These are phyloP conservation scores for Cheilosia scutellata DNA, from an alignment of 2,888 invertebrate genomes.

Conservation along the genomic window DNA sequence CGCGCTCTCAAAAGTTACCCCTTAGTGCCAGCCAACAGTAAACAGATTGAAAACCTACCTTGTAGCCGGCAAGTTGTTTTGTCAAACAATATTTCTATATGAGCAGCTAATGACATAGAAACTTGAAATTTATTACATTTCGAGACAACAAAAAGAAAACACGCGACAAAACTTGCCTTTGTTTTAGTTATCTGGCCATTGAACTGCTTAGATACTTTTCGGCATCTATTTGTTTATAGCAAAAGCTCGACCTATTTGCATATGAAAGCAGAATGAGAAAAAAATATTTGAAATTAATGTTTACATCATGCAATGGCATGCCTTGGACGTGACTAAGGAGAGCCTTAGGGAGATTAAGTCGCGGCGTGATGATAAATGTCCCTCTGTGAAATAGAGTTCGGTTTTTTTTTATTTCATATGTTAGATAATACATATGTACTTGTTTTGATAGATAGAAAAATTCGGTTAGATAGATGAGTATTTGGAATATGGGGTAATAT, in stretches of 20 bases:
- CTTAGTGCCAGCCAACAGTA: no score
- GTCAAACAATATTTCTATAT: slow-evolving; percentile 11
- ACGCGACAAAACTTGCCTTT: slow-evolving; percentile 6
- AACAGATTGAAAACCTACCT: slow-evolving; percentile 26
- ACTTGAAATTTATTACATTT: slow-evolving; percentile 49
- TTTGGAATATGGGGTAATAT: neutral
- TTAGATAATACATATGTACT: slow-evolving; percentile 9
- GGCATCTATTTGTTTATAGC: slow-evolving; percentile 13
- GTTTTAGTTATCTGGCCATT: slow-evolving; percentile 55
- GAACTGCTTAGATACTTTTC: slow-evolving; percentile 50
- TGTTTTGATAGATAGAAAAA: slow-evolving; percentile 20
- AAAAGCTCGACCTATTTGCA: slow-evolving; percentile 46
- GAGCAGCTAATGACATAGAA: slow-evolving; percentile 44
- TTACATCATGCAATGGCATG: slow-evolving; percentile 62
- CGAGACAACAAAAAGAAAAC: slow-evolving; percentile 22
- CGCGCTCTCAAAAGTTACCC: neutral
- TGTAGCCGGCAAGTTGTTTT: slow-evolving; percentile 35
- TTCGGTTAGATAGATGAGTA: slow-evolving; percentile 32
- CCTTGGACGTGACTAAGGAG: slow-evolving; percentile 56
- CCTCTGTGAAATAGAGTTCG: slow-evolving; percentile 16
- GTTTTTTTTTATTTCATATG: slow-evolving; percentile 24
- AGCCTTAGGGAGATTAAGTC: slow-evolving; percentile 41
- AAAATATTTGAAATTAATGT: slow-evolving; percentile 40
- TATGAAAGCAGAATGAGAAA: slow-evolving; percentile 47
- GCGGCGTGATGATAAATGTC: slow-evolving; percentile 26